Base-by-base conservation (phyloP, 2,113 vertebrate genomes). In the Isurus oxyrinchus region DNA sequence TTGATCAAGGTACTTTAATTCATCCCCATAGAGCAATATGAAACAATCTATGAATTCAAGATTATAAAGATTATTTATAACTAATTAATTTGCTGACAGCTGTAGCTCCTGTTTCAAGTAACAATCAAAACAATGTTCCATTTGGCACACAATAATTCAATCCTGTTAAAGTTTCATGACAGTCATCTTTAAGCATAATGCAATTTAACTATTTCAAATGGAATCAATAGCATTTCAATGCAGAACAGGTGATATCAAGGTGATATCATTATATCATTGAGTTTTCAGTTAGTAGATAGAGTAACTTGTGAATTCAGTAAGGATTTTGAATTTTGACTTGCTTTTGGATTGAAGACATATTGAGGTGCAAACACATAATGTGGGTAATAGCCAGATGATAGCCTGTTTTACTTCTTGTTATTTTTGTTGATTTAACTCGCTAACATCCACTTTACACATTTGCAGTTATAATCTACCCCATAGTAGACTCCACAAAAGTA, bases 1-100 rank as follows among this genome's bases (percentile, higher is more conserved):
- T 96, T 97, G 2, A 96, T 96, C 94, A 11, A 5, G 97, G 63
- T 97, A 97, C 97, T 97, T 96, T 97, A 96, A 97, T 97, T 96
- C 96, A 96, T 97, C 95, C 84, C 97, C 97, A 84, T 95, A 88
- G 63, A 96, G 96, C 95, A 96, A 40, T 49, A 67, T 11, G n/a
- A 49, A 16, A 69, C 61, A 27, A 40, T 44, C 23, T 69, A 44
- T 2, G 19, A 31, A 10, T 69, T 67, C 40, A 67, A 44, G 35
- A 40, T 66, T 95, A 27, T 3, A 27, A 69, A 95, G 8, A 27
- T 69, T 21, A 66, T 66, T 40, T 44, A 0, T 8, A 27, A 44
- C 49, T 10, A 13, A 67, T 95, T 95, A 49, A 49, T 67, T 67
- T 40, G 40, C 63, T 95, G n/a, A 66, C 93, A 23, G 21, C 2